Evolutionary conservation across 2,113 vertebrate genomes (phyloP).

Genomic region (Anarrhichthys ocellatus): DNA sequence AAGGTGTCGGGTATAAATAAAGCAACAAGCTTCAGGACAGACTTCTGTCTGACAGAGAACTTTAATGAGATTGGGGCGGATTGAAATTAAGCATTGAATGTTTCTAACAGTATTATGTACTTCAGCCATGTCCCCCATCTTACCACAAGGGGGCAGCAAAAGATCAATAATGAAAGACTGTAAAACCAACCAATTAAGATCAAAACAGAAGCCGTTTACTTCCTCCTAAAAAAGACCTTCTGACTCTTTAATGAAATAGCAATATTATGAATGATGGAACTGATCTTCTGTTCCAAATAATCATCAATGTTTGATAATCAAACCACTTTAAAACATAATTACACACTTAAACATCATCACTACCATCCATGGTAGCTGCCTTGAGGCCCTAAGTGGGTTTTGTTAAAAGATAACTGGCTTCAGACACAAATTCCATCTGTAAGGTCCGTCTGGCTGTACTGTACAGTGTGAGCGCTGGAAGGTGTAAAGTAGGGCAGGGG

Average conservation of each 20-base stretch:
- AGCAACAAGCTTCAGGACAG: background rate
- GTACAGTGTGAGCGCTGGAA: slow-evolving; percentile 2
- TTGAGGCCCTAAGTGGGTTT: background rate
- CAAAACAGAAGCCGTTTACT: background rate
- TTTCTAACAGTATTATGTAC: background rate
- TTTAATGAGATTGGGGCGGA: background rate
- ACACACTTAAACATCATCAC: background rate
- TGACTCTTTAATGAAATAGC: background rate
- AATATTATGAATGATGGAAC: background rate
- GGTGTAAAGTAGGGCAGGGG: slow-evolving; percentile 68
- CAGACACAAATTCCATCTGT: slow-evolving; percentile 1
- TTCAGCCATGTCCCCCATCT: background rate
- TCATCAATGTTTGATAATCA: background rate
- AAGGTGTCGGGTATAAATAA: background rate
- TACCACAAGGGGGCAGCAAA: slow-evolving; percentile 71
- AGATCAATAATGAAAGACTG: slow-evolving; percentile 5
- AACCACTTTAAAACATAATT: background rate
- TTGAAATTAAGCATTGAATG: background rate
- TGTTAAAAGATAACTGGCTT: background rate
- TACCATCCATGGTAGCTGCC: background rate
- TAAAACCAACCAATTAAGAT: background rate
- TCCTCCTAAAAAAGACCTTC: background rate
- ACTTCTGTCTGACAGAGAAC: background rate
- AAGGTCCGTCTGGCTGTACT: background rate
- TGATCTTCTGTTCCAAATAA: background rate